Base-by-base conservation (phyloP, 2,113 vertebrate genomes). In the Anoura caudifer region DNA sequence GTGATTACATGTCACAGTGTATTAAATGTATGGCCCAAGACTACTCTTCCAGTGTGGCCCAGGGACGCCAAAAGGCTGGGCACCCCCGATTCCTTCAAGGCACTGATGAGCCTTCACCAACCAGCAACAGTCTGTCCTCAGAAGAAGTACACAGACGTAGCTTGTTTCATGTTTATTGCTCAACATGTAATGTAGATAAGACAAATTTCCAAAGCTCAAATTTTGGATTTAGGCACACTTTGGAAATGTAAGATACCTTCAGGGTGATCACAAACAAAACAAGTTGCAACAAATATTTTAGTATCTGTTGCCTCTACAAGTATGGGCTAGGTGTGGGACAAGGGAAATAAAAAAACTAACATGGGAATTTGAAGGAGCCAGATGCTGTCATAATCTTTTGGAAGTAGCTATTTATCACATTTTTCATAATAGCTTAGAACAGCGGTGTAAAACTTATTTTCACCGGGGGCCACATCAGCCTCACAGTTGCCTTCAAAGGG, bases 361-460 rank as follows among this genome's bases (percentile, higher is more conserved):
- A 61, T 24, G 3, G 95, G 91, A 91, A 61, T 52, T 54, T 54
- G 67, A 75, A 41, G 11, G 61, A 95, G 92, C 90, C 90, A 82
- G 86, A 45, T 24, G 69, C 81, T 93, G 85, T 94, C 81, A 75
- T n/a, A 69, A 86, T 86, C 84, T 86, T 86, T n/a, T 94, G 95
- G 90, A 97, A 97, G 96, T 87, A 88, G 90, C 81, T 96, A 80
- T 97, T 97, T 96, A 80, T 97, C 96, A 94, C 56, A 13, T 82
- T 90, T 91, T 97, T 96, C 96, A 96, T 97, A 94, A 97, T 50
- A 97, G 90, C 82, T 87, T 87, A 79, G 86, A 79, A 52, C 54
- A 22, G 54, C 2, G 54, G 54, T 22, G 54, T 56, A 1, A 56
- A 22, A 22, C 20, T 56, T 8, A 56, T 22, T 56, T 22, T 56